These are phyloP conservation scores for Drosophila kuntzei DNA, from an alignment of 2,888 invertebrate species.

Conservation along the genomic window DNA sequence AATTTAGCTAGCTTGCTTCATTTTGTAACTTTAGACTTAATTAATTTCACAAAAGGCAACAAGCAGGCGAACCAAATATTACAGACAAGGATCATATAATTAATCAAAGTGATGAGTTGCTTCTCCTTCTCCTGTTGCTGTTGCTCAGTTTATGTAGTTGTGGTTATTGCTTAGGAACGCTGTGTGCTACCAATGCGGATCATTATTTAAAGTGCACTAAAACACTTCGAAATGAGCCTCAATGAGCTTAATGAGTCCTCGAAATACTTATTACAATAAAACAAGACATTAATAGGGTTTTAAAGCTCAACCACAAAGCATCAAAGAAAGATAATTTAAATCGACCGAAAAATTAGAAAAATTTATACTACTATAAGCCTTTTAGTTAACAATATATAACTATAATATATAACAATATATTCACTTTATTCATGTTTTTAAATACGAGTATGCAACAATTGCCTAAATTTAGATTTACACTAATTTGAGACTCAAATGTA, in stretches of 20 bases:
- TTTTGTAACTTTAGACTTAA: conserved; percentile 42
- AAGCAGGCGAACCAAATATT: conserved; percentile 4
- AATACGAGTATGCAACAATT: no score
- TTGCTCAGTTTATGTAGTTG: neutral
- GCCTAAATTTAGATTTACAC: no score
- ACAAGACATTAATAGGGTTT: neutral
- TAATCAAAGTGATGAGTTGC: conserved; percentile 47
- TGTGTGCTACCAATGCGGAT: neutral
- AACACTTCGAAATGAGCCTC: neutral
- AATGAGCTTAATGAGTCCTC: neutral
- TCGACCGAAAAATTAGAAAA: neutral
- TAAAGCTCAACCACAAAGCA: neutral
- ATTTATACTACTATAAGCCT: neutral
- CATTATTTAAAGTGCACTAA: neutral
- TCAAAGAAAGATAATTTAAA: neutral
- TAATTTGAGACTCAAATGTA: no score
- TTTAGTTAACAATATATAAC: neutral
- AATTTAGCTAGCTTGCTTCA: conserved; percentile 30
- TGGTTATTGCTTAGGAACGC: neutral
- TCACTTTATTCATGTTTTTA: no score
- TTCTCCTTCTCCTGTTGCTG: neutral
- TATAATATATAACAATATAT: no score
- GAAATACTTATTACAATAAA: neutral
- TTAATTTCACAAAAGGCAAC: conserved; percentile 43
- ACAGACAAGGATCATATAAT: conserved; percentile 39